phyloP scores from a whole-genome alignment of 1,140 invertebrate species.

The Tetramorium alpestre region DNA sequence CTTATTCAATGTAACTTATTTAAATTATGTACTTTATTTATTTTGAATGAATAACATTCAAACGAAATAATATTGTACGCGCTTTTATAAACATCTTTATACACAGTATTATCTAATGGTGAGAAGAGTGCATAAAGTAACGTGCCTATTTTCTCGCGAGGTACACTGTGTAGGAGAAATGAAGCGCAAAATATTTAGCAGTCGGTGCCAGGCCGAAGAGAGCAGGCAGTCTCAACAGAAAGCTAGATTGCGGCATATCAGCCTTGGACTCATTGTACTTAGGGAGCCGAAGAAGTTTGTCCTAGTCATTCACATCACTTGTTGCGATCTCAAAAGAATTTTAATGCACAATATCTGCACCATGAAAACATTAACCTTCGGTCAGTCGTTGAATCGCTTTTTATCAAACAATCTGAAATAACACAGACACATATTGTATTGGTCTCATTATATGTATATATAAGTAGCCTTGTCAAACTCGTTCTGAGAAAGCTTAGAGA shows the following conservation, averaged over 20 bases:
- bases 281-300: conserved; percentile 62
- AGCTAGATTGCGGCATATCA: conserved; percentile 72
- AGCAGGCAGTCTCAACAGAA: conserved; percentile 67
- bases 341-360: conserved; percentile 7
- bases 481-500: neutral
- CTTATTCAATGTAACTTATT: neutral
- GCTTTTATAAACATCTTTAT: neutral
- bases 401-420: neutral
- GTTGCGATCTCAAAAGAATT: conserved; percentile 35
- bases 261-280: conserved; percentile 80
- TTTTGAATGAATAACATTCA: neutral
- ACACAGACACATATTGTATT: neutral
- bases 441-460: neutral
- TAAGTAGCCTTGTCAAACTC: neutral
- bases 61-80: neutral
- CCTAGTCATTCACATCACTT: conserved; percentile 21
- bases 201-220: conserved; percentile 67
- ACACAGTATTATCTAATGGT: neutral
- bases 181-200: conserved; percentile 74
- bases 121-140: neutral
- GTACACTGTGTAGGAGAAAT: conserved; percentile 37
- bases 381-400: neutral
- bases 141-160: neutral
- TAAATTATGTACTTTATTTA: conserved; percentile 6
- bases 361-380: conserved; percentile 52